Percentiles rank a stretch among this genome's conserved stretches.
Evolutionary conservation across 92 coral and sea anemone species (phyloP).

Genomic region (Epizoanthus rinbou): DNA sequence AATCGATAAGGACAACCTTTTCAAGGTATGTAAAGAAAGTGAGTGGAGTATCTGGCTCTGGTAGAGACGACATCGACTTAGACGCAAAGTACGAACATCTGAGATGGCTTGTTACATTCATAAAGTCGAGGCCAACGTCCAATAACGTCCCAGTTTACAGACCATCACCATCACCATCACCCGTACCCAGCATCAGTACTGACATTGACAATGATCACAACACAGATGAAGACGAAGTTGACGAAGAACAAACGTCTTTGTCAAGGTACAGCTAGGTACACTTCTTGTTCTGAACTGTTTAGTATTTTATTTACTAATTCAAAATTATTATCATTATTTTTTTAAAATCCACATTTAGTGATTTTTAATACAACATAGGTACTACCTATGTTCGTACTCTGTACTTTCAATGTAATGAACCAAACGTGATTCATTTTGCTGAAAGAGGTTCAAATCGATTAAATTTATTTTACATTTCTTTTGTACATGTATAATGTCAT

Average conservation of each 20-base stretch:
- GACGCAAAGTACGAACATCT: slow-evolving; percentile 3
- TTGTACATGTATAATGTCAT: no score
- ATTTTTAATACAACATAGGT: no score
- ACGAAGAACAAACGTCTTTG: neutral
- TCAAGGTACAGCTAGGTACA: neutral
- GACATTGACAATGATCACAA: slow-evolving; percentile 1
- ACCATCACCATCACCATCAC: no score
- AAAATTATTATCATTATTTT: no score
- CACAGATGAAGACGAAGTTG: slow-evolving; percentile 9
- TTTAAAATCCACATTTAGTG: no score
- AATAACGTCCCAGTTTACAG: neutral
- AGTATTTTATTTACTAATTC: neutral
- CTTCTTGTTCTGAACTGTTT: no score
- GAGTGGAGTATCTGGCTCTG: slow-evolving; percentile 33
- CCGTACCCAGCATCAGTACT: no score
- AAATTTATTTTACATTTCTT: no score
- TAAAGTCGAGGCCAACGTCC: slow-evolving; percentile 47
- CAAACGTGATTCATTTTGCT: no score
- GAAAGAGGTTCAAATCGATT: no score
- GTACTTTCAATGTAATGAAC: no score
- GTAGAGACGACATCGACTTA: neutral
- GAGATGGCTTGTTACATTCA: slow-evolving; percentile 44
- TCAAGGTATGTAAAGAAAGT: slow-evolving; percentile 26
- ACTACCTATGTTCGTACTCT: no score
- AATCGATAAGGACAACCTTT: slow-evolving; percentile 43